Evolutionary conservation across 2,797 vertebrate species (phyloP).

Genomic region (Schizopygopsis malacanthus): DNA sequence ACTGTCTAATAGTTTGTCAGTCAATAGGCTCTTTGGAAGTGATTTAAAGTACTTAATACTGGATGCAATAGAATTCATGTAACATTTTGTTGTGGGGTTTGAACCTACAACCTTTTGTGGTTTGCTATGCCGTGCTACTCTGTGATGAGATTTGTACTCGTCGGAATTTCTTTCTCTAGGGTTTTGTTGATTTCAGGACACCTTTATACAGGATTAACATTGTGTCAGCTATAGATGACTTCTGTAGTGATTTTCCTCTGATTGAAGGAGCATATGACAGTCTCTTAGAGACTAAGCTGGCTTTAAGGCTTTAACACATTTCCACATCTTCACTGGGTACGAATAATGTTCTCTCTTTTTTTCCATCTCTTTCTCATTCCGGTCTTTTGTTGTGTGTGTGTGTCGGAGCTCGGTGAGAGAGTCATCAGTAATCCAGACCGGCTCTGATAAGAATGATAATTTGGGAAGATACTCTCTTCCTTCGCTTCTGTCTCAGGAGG

Average conservation of each 20-base stretch:
- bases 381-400: slow-evolving; percentile 38
- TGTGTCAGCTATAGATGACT: slow-evolving; percentile 30
- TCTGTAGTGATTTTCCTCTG: slow-evolving; percentile 16
- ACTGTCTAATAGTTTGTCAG: neutral
- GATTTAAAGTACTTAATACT: slow-evolving; percentile 4
- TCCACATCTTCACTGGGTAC: slow-evolving; percentile 38
- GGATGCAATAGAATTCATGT: neutral
- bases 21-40: neutral
- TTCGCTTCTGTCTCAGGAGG: slow-evolving; percentile 11
- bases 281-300: slow-evolving; percentile 20
- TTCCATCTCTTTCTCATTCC: slow-evolving; percentile 41
- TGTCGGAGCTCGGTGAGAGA: slow-evolving; percentile 19
- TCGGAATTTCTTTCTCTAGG: neutral
- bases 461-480: slow-evolving; percentile 28
- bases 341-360: slow-evolving; percentile 34
- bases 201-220: slow-evolving; percentile 30
- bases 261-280: slow-evolving; percentile 30
- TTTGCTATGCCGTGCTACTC: neutral
- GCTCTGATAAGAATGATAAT: slow-evolving; percentile 53
- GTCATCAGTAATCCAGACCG: slow-evolving; percentile 46
- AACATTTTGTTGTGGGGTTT: neutral
- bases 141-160: slow-evolving; percentile 10
- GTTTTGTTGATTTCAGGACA: slow-evolving; percentile 15
- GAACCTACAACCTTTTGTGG: neutral
- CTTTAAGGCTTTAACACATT: slow-evolving; percentile 44